These are phyloP conservation scores for Nothoprocta pentlandii DNA, from an alignment of 2,113 vertebrate genomes.

Conservation along the genomic window DNA sequence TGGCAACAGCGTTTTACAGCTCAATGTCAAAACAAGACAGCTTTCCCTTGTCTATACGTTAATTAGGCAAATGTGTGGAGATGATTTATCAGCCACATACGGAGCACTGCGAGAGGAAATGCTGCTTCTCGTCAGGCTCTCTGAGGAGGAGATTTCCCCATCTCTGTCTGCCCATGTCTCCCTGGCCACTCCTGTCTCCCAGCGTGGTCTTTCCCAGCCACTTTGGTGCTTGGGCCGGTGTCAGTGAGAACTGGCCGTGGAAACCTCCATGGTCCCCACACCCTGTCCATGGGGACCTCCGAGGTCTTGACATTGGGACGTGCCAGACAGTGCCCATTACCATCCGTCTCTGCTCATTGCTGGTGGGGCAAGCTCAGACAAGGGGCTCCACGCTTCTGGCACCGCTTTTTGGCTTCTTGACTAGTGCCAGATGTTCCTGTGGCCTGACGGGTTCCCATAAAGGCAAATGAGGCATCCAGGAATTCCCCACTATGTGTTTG, in stretches of 20 bases:
- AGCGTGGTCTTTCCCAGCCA: fast-evolving
- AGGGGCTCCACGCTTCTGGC: background rate
- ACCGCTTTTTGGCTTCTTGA: background rate
- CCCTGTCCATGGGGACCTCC: background rate
- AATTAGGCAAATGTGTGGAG: background rate
- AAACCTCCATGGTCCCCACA: background rate
- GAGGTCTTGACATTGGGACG: background rate
- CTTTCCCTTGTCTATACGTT: background rate
- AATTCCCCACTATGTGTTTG: too few species aligned
- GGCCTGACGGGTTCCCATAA: fast-evolving
- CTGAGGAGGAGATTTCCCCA: background rate
- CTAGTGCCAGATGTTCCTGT: background rate
- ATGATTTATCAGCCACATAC: background rate
- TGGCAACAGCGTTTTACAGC: background rate
- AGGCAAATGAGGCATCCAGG: background rate
- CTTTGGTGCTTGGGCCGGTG: too few species aligned
- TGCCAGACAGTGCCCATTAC: background rate
- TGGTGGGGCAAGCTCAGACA: background rate
- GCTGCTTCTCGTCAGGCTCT: background rate
- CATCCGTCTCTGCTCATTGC: too few species aligned
- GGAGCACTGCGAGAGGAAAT: background rate
- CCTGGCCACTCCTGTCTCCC: fast-evolving
- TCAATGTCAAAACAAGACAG: background rate
- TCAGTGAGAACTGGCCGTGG: background rate
- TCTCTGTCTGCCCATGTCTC: fast-evolving